A percentile compares a stretch with the other conserved stretches of the same genome.
Evolutionary conservation across 1,140 invertebrate genomes (phyloP).

Genomic region (Elymnias hypermnestra): DNA sequence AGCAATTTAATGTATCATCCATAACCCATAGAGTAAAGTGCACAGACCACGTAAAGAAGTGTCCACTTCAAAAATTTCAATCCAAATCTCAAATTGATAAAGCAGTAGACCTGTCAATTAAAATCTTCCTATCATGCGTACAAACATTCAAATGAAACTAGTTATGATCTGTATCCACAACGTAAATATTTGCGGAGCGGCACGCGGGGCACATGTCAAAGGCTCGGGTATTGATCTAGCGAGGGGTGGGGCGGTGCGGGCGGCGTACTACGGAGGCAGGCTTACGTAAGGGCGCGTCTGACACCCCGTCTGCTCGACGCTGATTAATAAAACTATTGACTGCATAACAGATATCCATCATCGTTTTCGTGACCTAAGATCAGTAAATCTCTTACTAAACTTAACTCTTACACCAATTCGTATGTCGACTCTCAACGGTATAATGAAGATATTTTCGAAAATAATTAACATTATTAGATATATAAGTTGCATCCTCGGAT

Average conservation of each 20-base stretch:
- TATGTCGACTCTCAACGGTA: too few species aligned
- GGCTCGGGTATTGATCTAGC: conserved; percentile 75
- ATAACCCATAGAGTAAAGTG: too few species aligned
- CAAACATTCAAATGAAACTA: conserved; percentile 62
- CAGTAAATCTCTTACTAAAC: too few species aligned
- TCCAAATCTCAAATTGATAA: conserved; percentile 25
- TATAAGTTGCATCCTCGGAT: too few species aligned
- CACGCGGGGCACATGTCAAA: conserved; percentile 71
- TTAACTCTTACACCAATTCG: too few species aligned
- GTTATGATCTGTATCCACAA: conserved; percentile 72
- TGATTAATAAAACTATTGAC: conserved; percentile 68
- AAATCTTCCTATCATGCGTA: conserved; percentile 33
- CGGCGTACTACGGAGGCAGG: conserved; percentile 62
- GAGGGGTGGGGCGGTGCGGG: conserved; percentile 30
- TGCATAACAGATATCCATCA: conserved; percentile 44
- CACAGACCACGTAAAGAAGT: too few species aligned
- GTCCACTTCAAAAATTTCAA: too few species aligned
- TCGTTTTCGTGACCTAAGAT: conserved; percentile 43
- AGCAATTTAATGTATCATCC: too few species aligned
- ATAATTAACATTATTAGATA: too few species aligned
- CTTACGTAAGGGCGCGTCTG: conserved; percentile 72
- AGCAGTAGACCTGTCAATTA: conserved; percentile 43
- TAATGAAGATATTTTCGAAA: too few species aligned
- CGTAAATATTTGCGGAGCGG: conserved; percentile 73
- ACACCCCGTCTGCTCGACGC: conserved; percentile 59